phyloP scores from a whole-genome alignment of 2,797 vertebrate genomes.

The Sitta carolinensis region DNA sequence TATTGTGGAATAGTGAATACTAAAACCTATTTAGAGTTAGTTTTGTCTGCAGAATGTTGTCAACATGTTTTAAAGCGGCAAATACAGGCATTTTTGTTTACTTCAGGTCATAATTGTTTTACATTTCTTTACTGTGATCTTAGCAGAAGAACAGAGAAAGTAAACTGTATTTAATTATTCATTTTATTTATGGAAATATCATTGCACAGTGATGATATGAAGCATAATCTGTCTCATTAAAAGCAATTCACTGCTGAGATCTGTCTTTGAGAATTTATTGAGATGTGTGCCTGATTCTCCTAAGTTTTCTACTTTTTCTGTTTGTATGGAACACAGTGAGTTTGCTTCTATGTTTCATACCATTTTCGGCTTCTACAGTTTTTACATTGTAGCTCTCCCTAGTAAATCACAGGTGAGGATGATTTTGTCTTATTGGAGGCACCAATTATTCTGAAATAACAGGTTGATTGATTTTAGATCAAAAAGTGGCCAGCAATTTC shows the following conservation, averaged over 20 bases:
- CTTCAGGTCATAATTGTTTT: not conserved
- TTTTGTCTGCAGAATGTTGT: not conserved
- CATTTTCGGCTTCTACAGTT: not conserved
- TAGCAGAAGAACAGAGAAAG: not conserved
- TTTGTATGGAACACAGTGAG: not conserved
- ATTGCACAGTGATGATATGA: not conserved
- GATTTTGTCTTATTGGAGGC: not conserved
- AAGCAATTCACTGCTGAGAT: not conserved
- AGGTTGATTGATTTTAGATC: not conserved
- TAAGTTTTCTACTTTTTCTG: not conserved
- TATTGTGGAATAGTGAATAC: not conserved
- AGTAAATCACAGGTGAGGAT: not conserved
- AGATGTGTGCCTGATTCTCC: not conserved
- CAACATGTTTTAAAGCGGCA: not conserved
- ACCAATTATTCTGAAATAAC: not conserved
- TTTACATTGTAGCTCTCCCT: not conserved
- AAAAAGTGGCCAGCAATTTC: not conserved
- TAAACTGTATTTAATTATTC: not conserved
- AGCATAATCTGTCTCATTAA: not conserved
- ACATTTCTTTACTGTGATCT: not conserved
- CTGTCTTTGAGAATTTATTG: not conserved
- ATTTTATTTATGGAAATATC: not conserved
- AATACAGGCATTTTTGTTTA: not conserved
- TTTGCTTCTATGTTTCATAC: not conserved
- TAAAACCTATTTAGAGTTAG: not conserved